phyloP scores from a whole-genome alignment of 2,113 vertebrate genomes.

The Muntiacus muntjak region DNA sequence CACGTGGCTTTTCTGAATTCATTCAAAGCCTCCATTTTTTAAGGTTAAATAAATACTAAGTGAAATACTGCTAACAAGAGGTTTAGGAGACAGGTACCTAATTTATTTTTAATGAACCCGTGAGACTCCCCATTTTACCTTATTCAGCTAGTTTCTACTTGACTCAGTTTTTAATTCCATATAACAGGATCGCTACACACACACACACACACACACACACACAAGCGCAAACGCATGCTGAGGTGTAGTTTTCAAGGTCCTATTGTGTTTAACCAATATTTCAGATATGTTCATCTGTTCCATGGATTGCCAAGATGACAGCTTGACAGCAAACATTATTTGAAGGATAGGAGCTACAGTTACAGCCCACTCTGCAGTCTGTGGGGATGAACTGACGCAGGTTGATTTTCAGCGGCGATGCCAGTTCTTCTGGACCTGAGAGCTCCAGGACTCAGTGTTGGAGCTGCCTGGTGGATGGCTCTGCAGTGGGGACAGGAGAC shows the following conservation, averaged over 20 bases:
- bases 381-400: slow-evolving; percentile 77
- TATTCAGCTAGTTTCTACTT: slow-evolving; percentile 54
- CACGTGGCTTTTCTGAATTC: neutral
- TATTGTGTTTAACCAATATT: slow-evolving; percentile 84
- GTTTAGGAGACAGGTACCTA: slow-evolving; percentile 21
- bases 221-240: slow-evolving; percentile 61
- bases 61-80: slow-evolving; percentile 35
- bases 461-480: slow-evolving; percentile 37
- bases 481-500: neutral
- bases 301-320: slow-evolving; percentile 83
- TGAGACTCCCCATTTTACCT: slow-evolving; percentile 1
- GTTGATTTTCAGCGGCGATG: slow-evolving; percentile 73
- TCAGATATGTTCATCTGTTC: slow-evolving; percentile 83
- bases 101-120: slow-evolving; percentile 67
- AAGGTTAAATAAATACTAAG: slow-evolving; percentile 38
- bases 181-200: neutral
- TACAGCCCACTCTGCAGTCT: slow-evolving; percentile 76
- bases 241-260: slow-evolving; percentile 84
- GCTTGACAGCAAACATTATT: slow-evolving; percentile 81
- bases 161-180: slow-evolving; percentile 58
- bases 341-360: slow-evolving; percentile 77
- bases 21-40: slow-evolving; percentile 48
- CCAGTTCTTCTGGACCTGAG: slow-evolving; percentile 55
- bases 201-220: slow-evolving; percentile 39
- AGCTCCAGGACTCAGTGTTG: neutral